Base-by-base conservation (phyloP, 2,113 vertebrate species). In the Jaculus jaculus region DNA sequence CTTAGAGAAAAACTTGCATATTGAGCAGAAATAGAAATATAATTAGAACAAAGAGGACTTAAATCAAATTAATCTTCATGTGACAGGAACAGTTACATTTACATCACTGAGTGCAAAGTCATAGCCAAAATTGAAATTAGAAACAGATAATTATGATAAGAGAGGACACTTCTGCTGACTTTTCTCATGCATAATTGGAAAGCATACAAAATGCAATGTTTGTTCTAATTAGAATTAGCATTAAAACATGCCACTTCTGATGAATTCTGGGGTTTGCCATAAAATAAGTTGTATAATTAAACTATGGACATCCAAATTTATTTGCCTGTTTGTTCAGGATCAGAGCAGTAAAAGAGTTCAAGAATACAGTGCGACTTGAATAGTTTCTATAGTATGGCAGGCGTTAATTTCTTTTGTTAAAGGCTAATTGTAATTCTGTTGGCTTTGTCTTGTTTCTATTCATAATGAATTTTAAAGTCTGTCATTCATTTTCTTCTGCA, bases 11-110 rank as follows among this genome's bases (percentile, higher is more conserved):
- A 98, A 98, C 98, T 98, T 98, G 98, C 98, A 95, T 96, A 96
- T 96, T 97, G 97, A 97, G 98, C 98, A 98, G 98, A 98, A 98
- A 98, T 98, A 98, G 97, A 98, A 98, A 98, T 98, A 98, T 98
- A 98, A 98, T 98, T 98, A 98, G 98, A 98, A 98, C 97, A 98
- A 98, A 98, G 97, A 98, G 91, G 96, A 93, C 97, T 98, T 98
- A 98, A 98, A 99, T 99, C 98, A 98, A 98, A 99, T 99, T 98
- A 98, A 98, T 98, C 98, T 98, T 98, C 97, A 98, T 98, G 97
- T 98, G 98, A 99, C 98, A 98, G 97, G 97, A 98, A 98, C 98
- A 98, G 98, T 99, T 98, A 98, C 98, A 98, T 99, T 98, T 98
- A 98, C 98, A 98, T 98, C 98, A 97, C 95, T 98, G 97, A 98